Conservation (phyloP, 2,113 vertebrate species). For the Dromiciops gliroides region DNA sequence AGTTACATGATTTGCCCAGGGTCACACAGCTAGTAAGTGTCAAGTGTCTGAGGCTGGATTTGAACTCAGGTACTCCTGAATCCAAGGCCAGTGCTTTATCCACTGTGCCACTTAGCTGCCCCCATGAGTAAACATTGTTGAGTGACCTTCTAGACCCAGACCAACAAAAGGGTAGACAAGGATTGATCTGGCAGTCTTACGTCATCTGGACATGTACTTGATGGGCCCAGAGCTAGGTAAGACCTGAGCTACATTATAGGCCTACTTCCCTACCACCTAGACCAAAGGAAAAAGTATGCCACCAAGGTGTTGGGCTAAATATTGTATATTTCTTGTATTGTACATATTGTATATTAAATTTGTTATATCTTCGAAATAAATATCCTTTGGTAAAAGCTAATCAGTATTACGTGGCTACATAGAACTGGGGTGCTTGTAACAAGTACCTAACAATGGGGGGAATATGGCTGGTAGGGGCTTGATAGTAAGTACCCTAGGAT, state of each 20-base stretch:
- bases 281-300: neutral
- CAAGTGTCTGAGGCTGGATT: too few relatives aligned
- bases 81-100: too few relatives aligned
- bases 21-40: too few relatives aligned
- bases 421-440: neutral
- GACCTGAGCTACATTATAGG: neutral
- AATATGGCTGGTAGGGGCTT: neutral
- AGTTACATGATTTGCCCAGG: too few relatives aligned
- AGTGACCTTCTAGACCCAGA: neutral
- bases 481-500: neutral
- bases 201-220: neutral
- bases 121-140: neutral
- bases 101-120: too few relatives aligned
- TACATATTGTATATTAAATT: neutral
- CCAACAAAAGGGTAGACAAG: neutral
- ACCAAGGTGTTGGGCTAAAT: neutral
- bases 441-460: neutral
- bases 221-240: neutral
- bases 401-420: neutral
- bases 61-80: too few relatives aligned
- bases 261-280: neutral
- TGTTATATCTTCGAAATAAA: neutral
- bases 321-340: neutral
- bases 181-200: neutral
- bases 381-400: neutral